Evolutionary conservation across 2,888 invertebrate genomes (phyloP).

Genomic region (Crepidodera aurea): DNA sequence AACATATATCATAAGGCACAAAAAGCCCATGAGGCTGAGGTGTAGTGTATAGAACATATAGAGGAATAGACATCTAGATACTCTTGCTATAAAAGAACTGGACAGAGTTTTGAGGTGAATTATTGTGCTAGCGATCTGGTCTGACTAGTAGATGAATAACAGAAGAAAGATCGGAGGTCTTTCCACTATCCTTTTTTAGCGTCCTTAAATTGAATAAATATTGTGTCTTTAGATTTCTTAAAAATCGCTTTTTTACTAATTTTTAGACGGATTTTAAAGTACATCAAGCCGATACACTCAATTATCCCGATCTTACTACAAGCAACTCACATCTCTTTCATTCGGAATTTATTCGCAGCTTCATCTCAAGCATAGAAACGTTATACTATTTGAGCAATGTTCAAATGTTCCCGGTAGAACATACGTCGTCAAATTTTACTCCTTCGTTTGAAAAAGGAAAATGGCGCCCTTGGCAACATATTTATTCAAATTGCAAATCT

Average conservation of each 20-base stretch:
- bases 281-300: constrained; percentile 39
- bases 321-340: constrained; percentile 58
- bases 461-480: constrained; percentile 63
- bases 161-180: no score
- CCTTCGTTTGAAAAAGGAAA: constrained; percentile 50
- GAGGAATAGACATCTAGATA: no score
- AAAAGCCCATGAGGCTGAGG: no score
- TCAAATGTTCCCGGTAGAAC: constrained; percentile 55
- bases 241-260: constrained; percentile 18
- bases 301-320: constrained; percentile 56
- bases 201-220: no score
- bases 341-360: constrained; percentile 59
- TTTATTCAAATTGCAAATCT: constrained; percentile 61
- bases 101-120: no score
- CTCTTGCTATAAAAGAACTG: no score
- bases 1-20: no score
- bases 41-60: no score
- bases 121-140: no score
- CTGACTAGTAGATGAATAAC: no score
- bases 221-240: no score
- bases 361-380: constrained; percentile 58
- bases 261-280: constrained; percentile 46
- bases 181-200: no score
- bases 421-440: constrained; percentile 49
- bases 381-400: constrained; percentile 57